Percentiles rank a stretch among this genome's conserved stretches.
Evolutionary conservation across 2,797 vertebrate genomes (phyloP).

Genomic region (Nyctibius grandis): DNA sequence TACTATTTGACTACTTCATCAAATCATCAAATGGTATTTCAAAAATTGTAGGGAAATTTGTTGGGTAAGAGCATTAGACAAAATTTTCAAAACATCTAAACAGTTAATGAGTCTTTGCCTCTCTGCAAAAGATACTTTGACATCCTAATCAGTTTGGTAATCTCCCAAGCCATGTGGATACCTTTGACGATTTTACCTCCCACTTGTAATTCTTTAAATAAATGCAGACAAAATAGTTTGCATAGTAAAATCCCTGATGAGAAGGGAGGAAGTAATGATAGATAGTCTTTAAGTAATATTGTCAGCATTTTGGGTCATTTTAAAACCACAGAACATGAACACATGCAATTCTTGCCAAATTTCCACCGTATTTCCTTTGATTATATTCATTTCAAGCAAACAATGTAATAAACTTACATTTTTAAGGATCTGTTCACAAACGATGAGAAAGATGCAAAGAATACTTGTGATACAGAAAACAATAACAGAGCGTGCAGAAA

Average conservation of each 20-base stretch:
- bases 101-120: background rate
- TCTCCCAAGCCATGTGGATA: background rate
- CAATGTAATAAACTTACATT: background rate
- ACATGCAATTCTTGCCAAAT: background rate
- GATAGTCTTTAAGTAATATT: background rate
- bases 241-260: background rate
- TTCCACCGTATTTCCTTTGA: background rate
- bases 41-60: conserved; percentile 38
- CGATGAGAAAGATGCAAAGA: background rate
- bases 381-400: background rate
- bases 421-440: background rate
- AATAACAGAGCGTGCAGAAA: background rate
- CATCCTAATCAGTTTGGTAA: background rate
- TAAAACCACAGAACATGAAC: background rate
- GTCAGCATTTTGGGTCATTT: background rate
- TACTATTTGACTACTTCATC: background rate
- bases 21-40: background rate
- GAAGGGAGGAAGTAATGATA: background rate
- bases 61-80: background rate
- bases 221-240: background rate
- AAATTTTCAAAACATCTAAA: background rate
- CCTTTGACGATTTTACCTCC: background rate
- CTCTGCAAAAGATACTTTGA: background rate
- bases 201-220: background rate
- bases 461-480: background rate